phyloP scores from a whole-genome alignment of 2,888 invertebrate species.

The Hoplodrina blanda region DNA sequence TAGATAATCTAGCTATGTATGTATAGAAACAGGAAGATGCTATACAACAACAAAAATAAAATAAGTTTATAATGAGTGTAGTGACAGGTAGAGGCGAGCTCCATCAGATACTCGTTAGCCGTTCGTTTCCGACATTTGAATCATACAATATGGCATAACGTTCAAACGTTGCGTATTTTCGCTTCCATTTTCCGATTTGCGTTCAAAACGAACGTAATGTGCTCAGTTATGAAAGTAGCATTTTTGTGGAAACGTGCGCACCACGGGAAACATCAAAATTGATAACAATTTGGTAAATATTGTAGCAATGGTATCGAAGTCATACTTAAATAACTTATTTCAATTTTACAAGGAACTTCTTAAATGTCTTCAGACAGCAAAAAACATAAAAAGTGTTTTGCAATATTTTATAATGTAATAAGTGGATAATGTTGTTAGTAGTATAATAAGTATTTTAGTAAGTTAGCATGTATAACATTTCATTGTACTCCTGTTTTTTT shows the following conservation, averaged over 20 bases:
- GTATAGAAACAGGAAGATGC: constrained; percentile 4
- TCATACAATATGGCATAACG: constrained; percentile 19
- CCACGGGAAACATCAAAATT: not conserved
- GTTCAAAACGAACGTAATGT: constrained; percentile 16
- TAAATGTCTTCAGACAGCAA: no score
- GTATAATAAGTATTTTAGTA: no score
- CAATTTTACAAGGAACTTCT: no score
- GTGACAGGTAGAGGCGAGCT: constrained; percentile 38
- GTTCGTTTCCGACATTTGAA: constrained; percentile 42
- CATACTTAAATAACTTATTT: not conserved
- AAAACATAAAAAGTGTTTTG: no score
- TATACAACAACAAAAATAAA: constrained; percentile 31
- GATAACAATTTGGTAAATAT: not conserved
- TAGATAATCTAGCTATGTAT: not conserved
- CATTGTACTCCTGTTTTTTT: no score
- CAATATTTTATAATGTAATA: no score
- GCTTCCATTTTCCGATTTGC: constrained; percentile 5
- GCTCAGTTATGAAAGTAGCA: not conserved
- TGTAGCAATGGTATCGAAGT: no score
- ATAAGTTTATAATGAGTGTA: constrained; percentile 26
- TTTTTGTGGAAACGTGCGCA: not conserved
- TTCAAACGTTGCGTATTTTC: not conserved
- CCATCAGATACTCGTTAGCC: constrained; percentile 37
- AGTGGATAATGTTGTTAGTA: no score
- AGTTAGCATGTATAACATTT: no score